Conservation (phyloP, 2,113 vertebrate species). For the Zosterops lateralis region DNA sequence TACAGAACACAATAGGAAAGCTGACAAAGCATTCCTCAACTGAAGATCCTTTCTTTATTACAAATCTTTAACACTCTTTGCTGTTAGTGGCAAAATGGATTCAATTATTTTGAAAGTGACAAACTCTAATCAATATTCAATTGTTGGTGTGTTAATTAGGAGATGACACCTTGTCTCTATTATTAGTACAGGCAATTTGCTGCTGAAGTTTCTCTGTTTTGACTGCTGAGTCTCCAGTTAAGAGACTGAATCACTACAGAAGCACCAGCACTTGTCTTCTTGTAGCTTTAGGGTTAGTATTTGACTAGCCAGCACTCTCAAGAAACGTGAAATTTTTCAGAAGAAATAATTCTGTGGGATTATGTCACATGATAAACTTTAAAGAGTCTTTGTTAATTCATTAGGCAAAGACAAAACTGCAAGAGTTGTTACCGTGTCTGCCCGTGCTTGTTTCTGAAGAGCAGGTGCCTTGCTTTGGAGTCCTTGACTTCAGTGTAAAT, state of each 20-base stretch:
- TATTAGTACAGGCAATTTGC: constrained; percentile 48
- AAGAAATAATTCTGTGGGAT: not conserved
- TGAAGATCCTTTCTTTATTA: constrained; percentile 43
- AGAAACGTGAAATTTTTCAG: not conserved
- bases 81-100: constrained; percentile 10
- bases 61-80: not conserved
- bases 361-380: not conserved
- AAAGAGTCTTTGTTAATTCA: not conserved
- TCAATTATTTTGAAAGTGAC: constrained; percentile 68
- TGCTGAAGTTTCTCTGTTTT: constrained; percentile 61
- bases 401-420: not conserved
- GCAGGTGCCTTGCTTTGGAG: not conserved
- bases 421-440: not conserved
- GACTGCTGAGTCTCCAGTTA: constrained; percentile 26
- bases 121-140: constrained; percentile 74
- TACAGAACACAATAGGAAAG: constrained; percentile 26
- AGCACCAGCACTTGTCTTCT: not conserved
- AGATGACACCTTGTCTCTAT: constrained; percentile 61
- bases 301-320: not conserved
- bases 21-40: constrained; percentile 48
- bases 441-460: not conserved
- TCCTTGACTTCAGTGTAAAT: not conserved
- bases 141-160: constrained; percentile 75
- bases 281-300: not conserved
- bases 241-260: not conserved